phyloP scores from a whole-genome alignment of 2,888 invertebrate genomes.

The Pheosia gnoma region DNA sequence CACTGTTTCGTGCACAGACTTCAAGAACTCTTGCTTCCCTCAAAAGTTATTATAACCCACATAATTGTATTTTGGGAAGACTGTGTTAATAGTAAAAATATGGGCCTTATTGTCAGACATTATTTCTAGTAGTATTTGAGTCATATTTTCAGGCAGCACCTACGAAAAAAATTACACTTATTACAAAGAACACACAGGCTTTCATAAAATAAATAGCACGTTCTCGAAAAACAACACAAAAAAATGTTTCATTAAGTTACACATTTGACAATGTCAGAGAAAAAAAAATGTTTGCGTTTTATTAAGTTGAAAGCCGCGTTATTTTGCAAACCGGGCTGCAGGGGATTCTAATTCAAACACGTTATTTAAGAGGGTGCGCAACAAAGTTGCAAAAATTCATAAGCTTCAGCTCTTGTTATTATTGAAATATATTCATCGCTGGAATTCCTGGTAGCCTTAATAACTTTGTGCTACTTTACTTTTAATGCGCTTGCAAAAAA shows the following conservation, averaged over 20 bases:
- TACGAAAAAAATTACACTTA: too few species aligned
- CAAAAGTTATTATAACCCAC: too few species aligned
- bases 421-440: slow-evolving; percentile 42
- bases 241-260: slow-evolving; percentile 18
- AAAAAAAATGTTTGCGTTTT: slow-evolving; percentile 49
- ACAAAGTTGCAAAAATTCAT: slow-evolving; percentile 41
- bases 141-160: too few species aligned
- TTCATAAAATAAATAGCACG: neutral
- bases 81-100: too few species aligned
- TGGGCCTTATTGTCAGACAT: too few species aligned
- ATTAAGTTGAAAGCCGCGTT: slow-evolving; percentile 36
- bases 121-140: too few species aligned
- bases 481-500: neutral
- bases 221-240: neutral
- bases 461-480: slow-evolving; percentile 1
- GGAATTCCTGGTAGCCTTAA: slow-evolving; percentile 23
- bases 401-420: slow-evolving; percentile 35
- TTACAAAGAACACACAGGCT: neutral
- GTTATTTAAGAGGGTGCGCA: slow-evolving; percentile 26
- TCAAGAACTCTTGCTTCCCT: too few species aligned
- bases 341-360: slow-evolving; percentile 46
- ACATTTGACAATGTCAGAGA: neutral
- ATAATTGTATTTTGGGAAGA: too few species aligned
- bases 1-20: too few species aligned
- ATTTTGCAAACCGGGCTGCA: slow-evolving; percentile 34